Evolutionary conservation across 2,888 invertebrate species (phyloP).

Genomic region (Xestia xanthographa): DNA sequence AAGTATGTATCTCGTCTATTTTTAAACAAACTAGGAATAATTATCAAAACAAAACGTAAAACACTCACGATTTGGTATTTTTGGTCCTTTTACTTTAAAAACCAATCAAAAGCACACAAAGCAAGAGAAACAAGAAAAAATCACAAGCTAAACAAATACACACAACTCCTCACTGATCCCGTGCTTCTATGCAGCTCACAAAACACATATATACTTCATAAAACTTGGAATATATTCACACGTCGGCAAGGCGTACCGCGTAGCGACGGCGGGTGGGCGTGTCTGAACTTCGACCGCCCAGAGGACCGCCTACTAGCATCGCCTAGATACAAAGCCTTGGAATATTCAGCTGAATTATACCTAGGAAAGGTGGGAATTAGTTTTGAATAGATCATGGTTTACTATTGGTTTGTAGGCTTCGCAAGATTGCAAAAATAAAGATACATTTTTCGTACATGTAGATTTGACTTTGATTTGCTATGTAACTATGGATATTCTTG

Average conservation of each 20-base stretch:
- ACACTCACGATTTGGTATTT: neutral
- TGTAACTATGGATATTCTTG: neutral
- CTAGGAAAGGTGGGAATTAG: constrained; percentile 55
- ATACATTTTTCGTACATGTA: neutral
- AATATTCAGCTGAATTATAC: constrained; percentile 60
- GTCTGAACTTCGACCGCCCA: constrained; percentile 82
- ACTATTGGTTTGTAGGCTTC: constrained; percentile 11
- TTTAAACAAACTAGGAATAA: neutral
- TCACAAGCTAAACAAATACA: constrained; percentile 31
- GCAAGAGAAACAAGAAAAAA: neutral
- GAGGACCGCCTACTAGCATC: constrained; percentile 78
- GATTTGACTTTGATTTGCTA: neutral
- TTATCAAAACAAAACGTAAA: neutral
- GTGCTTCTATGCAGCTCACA: constrained; percentile 48
- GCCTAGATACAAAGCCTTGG: constrained; percentile 72
- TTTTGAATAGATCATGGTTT: constrained; percentile 36
- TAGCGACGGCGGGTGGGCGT: constrained; percentile 84
- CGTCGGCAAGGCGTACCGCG: constrained; percentile 59
- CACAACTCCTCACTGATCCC: constrained; percentile 40
- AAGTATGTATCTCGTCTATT: neutral
- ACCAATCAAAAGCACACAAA: neutral
- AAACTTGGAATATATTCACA: constrained; percentile 59
- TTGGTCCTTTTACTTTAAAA: neutral
- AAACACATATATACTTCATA: constrained; percentile 68
- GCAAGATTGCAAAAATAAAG: neutral